Conservation (phyloP, 1,140 invertebrate genomes). For the Drosophila pallidifrons region DNA sequence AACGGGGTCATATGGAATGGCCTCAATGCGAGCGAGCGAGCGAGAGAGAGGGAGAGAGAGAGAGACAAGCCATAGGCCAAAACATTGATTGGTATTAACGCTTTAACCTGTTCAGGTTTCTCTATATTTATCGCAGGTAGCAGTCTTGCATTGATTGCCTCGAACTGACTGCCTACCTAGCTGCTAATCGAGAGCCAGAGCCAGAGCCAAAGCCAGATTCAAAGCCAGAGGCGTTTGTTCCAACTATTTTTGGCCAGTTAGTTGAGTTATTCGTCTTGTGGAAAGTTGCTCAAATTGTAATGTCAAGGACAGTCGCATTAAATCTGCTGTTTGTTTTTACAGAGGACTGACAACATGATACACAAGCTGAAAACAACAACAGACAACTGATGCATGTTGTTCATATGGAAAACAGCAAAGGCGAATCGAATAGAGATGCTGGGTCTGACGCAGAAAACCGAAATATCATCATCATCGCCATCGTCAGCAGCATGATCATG, state of each 20-base stretch:
- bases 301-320: slow-evolving; percentile 56
- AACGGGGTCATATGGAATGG: slow-evolving; percentile 56
- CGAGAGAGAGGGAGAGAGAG: background rate
- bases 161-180: background rate
- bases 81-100: slow-evolving; percentile 77
- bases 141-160: slow-evolving; percentile 27
- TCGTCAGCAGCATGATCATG: slow-evolving; percentile 2
- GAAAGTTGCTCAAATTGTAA: slow-evolving; percentile 47
- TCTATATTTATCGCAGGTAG: slow-evolving; percentile 42
- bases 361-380: slow-evolving; percentile 18
- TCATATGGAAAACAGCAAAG: slow-evolving; percentile 38
- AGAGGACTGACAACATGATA: slow-evolving; percentile 20
- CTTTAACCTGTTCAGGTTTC: slow-evolving; percentile 70
- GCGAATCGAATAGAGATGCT: slow-evolving; percentile 11
- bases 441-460: slow-evolving; percentile 23
- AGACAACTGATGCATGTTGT: slow-evolving; percentile 28
- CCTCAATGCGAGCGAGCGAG: slow-evolving; percentile 32
- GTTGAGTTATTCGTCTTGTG: slow-evolving; percentile 42
- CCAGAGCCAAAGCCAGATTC: slow-evolving; percentile 3
- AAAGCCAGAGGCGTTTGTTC: slow-evolving; percentile 18
- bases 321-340: background rate
- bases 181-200: slow-evolving; percentile 33
- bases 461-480: slow-evolving; percentile 45
- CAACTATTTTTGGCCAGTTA: slow-evolving; percentile 13
- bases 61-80: slow-evolving; percentile 25